phyloP scores from a whole-genome alignment of 2,888 invertebrate species.

The Heteromyza rotundicornis region DNA sequence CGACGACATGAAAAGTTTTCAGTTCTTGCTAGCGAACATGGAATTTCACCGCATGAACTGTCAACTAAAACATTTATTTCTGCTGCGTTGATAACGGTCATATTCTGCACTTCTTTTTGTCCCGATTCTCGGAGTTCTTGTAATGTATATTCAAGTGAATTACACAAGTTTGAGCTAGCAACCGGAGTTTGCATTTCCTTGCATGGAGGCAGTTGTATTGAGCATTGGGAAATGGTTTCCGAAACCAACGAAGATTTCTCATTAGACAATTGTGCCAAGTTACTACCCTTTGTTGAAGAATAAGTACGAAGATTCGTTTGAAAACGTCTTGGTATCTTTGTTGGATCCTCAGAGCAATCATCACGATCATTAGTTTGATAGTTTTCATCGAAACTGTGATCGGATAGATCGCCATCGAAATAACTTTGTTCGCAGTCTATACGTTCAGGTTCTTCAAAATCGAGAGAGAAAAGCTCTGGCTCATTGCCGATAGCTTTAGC shows the following conservation, averaged over 20 bases:
- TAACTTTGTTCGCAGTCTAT: neutral
- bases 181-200: no score
- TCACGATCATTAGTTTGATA: neutral
- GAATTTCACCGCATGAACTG: conserved; percentile 40
- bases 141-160: no score
- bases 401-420: neutral
- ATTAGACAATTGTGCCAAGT: neutral
- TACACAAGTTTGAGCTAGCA: no score
- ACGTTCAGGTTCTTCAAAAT: neutral
- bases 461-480: conserved; percentile 8
- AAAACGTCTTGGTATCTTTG: neutral
- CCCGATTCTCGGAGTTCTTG: no score
- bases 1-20: conserved; percentile 44
- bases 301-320: conserved; percentile 3
- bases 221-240: neutral
- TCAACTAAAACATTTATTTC: neutral
- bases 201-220: no score
- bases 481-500: no score
- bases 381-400: neutral
- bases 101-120: no score
- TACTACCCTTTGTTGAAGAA: neutral
- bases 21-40: conserved; percentile 45
- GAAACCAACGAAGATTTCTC: neutral
- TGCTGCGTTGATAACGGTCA: neutral
- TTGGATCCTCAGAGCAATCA: neutral